Percentiles rank a stretch among this genome's conserved stretches.
These are phyloP conservation scores for Hyposoter dolosus DNA, from an alignment of 2,888 invertebrate species.

Conservation along the genomic window DNA sequence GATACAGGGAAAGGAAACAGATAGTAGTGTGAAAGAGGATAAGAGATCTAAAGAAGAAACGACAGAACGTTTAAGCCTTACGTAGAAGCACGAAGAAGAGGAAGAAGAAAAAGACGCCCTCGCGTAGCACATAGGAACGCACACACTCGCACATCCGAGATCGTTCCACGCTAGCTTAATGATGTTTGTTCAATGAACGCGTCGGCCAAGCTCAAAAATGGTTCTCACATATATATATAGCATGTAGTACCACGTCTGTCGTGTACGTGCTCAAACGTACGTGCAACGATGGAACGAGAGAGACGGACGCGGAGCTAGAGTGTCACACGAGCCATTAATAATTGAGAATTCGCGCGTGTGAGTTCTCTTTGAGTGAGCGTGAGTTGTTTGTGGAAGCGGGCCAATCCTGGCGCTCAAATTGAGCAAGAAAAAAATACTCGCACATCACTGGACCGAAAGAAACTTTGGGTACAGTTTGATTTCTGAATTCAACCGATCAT, in stretches of 20 bases:
- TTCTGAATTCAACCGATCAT: neutral
- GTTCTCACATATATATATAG: slow-evolving; percentile 49
- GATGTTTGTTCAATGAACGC: slow-evolving; percentile 75
- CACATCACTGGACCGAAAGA: neutral
- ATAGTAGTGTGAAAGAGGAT: slow-evolving; percentile 26
- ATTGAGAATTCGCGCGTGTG: slow-evolving; percentile 64
- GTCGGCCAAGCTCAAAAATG: slow-evolving; percentile 62
- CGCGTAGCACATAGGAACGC: slow-evolving; percentile 51
- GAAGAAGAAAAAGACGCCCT: slow-evolving; percentile 55
- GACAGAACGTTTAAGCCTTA: slow-evolving; percentile 67
- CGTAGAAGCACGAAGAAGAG: slow-evolving; percentile 49
- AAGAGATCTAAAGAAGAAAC: slow-evolving; percentile 59
- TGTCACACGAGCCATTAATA: slow-evolving; percentile 66
- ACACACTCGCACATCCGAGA: slow-evolving; percentile 65
- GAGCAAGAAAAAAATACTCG: neutral
- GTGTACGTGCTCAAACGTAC: slow-evolving; percentile 30
- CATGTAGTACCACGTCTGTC: neutral
- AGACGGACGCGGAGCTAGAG: slow-evolving; percentile 22
- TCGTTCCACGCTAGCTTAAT: slow-evolving; percentile 71
- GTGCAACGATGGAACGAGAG: slow-evolving; percentile 16
- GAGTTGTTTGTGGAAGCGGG: slow-evolving; percentile 69
- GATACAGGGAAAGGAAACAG: slow-evolving; percentile 52
- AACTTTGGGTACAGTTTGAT: slow-evolving; percentile 18
- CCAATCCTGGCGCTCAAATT: slow-evolving; percentile 46
- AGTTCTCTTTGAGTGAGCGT: slow-evolving; percentile 25